phyloP scores from a whole-genome alignment of 2,797 vertebrate genomes.

The Paratrypauchen microcephalus region DNA sequence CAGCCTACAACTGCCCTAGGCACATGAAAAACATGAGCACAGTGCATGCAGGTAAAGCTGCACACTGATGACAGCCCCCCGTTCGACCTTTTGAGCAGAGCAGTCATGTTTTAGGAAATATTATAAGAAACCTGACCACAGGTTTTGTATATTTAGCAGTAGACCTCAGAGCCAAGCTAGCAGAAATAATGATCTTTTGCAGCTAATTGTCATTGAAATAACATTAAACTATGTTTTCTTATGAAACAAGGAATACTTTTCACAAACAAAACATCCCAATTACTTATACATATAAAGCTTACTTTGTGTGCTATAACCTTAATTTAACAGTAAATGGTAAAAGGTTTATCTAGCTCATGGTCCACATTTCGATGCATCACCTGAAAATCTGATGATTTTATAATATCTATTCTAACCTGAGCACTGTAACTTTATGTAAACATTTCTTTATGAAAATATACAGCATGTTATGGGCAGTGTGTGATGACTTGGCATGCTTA shows the following conservation, averaged over 20 bases:
- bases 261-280: slow-evolving; percentile 52
- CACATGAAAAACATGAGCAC: slow-evolving; percentile 64
- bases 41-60: slow-evolving; percentile 77
- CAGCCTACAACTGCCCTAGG: slow-evolving; percentile 59
- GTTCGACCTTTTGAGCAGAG: slow-evolving; percentile 30
- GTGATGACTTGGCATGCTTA: slow-evolving; percentile 62
- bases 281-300: slow-evolving; percentile 44
- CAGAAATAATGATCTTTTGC: slow-evolving; percentile 41
- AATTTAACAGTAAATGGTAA: slow-evolving; percentile 62
- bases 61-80: slow-evolving; percentile 58
- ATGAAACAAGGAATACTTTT: slow-evolving; percentile 39
- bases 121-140: slow-evolving; percentile 43
- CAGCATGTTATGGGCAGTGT: slow-evolving; percentile 48
- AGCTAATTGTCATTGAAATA: slow-evolving; percentile 41
- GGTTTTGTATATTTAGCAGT: slow-evolving; percentile 64
- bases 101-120: slow-evolving; percentile 24
- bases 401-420: slow-evolving; percentile 71
- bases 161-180: slow-evolving; percentile 54
- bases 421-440: slow-evolving; percentile 75
- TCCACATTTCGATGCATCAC: slow-evolving; percentile 56
- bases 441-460: slow-evolving; percentile 71
- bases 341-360: slow-evolving; percentile 53
- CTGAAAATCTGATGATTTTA: slow-evolving; percentile 42
- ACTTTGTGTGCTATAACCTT: slow-evolving; percentile 59
- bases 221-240: slow-evolving; percentile 36